Base-by-base conservation (phyloP, 1,140 invertebrate species). In the Parasteatoda tepidariorum region DNA sequence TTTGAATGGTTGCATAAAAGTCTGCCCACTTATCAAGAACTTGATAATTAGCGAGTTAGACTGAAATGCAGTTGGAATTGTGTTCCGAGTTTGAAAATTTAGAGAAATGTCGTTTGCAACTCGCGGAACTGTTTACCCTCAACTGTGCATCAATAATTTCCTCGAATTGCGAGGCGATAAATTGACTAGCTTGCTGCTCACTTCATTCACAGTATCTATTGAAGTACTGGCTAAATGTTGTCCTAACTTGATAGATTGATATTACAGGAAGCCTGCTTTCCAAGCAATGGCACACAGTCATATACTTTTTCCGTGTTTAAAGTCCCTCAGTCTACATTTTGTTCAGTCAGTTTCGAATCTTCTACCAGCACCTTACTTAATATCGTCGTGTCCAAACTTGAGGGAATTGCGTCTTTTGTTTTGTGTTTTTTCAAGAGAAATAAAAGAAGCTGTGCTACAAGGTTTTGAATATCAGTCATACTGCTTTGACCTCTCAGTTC, bases 391-490 rank as follows among this genome's bases (percentile, higher is more conserved):
- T 30, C 78, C 78, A 5, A 71, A 71, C 62, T 26, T 82, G n/a
- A 30, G 68, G 54, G 78, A 82, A 70, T 33, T 82, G 41, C 59
- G 48, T 31, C 41, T 82, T 9, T 33, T 59, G 30, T 31, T 33
- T 30, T 70, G 78, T 62, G 48, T 22, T n/a, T 71, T 71, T 41
- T 61, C 55, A 22, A 55, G 61, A 31, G 41, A 41, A 41, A 61
- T 82, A 13, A 38, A 18, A 34, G 67, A 82, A n/a, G 34, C 48
- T 61, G 71, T 82, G 5, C n/a, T 82, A 24, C n/a, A 38, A 15
- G 13, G n/a, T 70, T 5, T 62, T 82, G n/a, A 71, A 82, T 62
- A 61, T 82, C 18, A 82, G 67, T 13, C 70, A 82, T 62, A 82
- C 78, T 54, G 24, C 22, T 82, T 55, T 82, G 2, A 31, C 7